Conservation (phyloP, 2,888 invertebrate genomes). For the Rhimphoctona megacephalus region DNA sequence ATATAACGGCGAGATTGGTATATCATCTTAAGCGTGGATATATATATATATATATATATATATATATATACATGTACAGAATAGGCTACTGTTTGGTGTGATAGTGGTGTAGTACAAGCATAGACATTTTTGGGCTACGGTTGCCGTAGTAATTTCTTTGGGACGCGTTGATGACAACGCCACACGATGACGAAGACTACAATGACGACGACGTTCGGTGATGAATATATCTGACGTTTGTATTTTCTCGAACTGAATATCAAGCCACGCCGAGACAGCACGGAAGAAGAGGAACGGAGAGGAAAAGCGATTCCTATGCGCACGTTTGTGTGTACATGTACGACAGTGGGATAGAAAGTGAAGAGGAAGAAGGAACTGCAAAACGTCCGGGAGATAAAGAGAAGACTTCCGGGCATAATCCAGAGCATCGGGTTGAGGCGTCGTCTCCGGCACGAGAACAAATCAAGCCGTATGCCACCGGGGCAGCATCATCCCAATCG, state of each 20-base stretch:
- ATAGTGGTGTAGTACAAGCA: constrained; percentile 1
- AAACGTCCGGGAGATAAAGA: constrained; percentile 78
- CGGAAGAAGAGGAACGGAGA: constrained; percentile 7
- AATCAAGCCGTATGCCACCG: constrained; percentile 80
- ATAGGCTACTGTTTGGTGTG: not conserved
- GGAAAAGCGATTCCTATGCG: constrained; percentile 9
- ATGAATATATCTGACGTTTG: constrained; percentile 62
- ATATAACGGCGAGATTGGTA: constrained; percentile 1
- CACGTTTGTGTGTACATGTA: constrained; percentile 40
- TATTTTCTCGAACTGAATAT: constrained; percentile 58
- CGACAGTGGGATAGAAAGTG: constrained; percentile 52
- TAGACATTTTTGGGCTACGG: constrained; percentile 49
- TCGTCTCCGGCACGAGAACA: constrained; percentile 81
- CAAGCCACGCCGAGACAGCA: constrained; percentile 51
- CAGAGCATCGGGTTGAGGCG: constrained; percentile 74
- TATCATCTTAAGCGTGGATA: constrained; percentile 3
- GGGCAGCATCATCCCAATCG: constrained; percentile 49
- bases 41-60: too few species aligned
- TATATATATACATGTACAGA: not conserved
- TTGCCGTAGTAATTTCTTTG: constrained; percentile 59
- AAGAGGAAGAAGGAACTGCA: constrained; percentile 49
- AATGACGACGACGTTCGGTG: constrained; percentile 57
- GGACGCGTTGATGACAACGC: constrained; percentile 61
- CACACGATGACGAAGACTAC: constrained; percentile 50
- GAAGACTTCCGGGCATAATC: constrained; percentile 85